phyloP scores from a whole-genome alignment of 2,797 vertebrate genomes.

The Mus minutoides region DNA sequence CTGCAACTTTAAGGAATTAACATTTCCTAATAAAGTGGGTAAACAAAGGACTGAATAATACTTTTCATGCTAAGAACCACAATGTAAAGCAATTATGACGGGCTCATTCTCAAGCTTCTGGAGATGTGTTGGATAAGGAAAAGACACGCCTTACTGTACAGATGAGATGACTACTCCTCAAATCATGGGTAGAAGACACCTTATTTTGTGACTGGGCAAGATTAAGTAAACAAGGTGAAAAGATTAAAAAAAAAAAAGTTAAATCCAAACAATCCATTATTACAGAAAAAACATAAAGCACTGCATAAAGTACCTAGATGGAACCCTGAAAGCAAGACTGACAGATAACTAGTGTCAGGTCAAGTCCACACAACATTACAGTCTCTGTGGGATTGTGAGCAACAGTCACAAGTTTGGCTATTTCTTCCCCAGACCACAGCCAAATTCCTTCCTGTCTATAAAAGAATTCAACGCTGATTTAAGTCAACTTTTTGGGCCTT shows the following conservation, averaged over 20 bases:
- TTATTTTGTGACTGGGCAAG: constrained; percentile 50
- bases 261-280: constrained; percentile 55
- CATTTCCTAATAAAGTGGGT: constrained; percentile 59
- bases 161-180: not conserved
- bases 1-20: constrained; percentile 68
- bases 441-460: constrained; percentile 18
- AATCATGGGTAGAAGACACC: not conserved
- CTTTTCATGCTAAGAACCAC: constrained; percentile 67
- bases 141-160: constrained; percentile 21
- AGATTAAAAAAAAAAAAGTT: constrained; percentile 47
- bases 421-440: constrained; percentile 42
- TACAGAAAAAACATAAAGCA: constrained; percentile 3
- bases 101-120: constrained; percentile 44
- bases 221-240: constrained; percentile 60
- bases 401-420: constrained; percentile 54
- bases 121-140: constrained; percentile 54
- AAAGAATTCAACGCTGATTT: constrained; percentile 45
- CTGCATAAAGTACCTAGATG: constrained; percentile 28
- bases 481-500: constrained; percentile 60
- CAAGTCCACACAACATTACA: constrained; percentile 45
- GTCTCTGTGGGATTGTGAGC: constrained; percentile 30
- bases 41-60: constrained; percentile 58
- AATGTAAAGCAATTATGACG: constrained; percentile 46
- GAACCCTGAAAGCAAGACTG: constrained; percentile 53
- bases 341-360: constrained; percentile 14